Base-by-base conservation (phyloP, 2,888 invertebrate species). In the Blastobasis lacticolella region DNA sequence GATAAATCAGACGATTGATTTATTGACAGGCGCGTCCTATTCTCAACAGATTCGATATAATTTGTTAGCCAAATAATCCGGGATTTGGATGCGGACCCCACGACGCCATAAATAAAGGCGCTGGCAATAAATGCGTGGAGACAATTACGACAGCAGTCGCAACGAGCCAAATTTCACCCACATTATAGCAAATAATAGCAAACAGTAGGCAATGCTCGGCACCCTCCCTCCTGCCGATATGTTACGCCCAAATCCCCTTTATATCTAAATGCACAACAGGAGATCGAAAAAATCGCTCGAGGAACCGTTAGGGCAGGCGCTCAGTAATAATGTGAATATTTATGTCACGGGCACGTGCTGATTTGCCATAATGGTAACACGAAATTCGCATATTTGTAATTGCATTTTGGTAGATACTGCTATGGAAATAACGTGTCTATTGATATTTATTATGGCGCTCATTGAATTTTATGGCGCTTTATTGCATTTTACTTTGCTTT, bases 61-160 rank as follows among this genome's bases (percentile, higher is more conserved):
- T 87, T 88, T 88, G 88, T 88, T 85, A 87, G 81, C 84, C 83
- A 87, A 88, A 87, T 87, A 87, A 87, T 87, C 86, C 85, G 70
- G 81, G 81, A 78, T 85, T 84, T 79, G 61, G 75, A 74, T 81
- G 81, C 76, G 61, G 56, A 67, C 75, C 74, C 73, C 67, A 63
- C 64, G 57, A 62, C 52, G 65, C 60, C 61, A 73, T 73, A 71
- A 73, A 73, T 73, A 70, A 72, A 71, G 69, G 61, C 63, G 63
- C 57, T 63, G 57, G 66, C 65, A 73, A 54, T 54, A 83, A 81
- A 83, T 77, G 78, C 75, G 71, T 69, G 72, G 71, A 78, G 78
- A 82, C 84, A 84, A 86, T 86, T 84, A 85, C 54, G 45, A 52
- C 51, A 48, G 49, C 49, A 51, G 68, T 64, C 75, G 76, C 76